Percentiles rank a stretch among this genome's conserved stretches.
Conservation (phyloP, 2,888 invertebrate genomes). For the Agrochola macilenta region DNA sequence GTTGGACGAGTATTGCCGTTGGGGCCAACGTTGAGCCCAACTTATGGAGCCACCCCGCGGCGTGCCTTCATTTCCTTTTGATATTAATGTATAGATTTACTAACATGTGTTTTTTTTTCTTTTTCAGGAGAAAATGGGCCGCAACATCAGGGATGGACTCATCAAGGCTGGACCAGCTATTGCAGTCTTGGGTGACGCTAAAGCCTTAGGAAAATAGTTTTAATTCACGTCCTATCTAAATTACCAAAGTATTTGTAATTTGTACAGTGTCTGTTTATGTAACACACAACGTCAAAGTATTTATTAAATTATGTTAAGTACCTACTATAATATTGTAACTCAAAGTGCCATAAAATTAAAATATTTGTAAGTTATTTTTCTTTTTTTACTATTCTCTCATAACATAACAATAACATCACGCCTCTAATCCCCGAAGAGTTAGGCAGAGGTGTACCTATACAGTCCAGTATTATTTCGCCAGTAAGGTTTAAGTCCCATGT, state of each 20-base stretch:
- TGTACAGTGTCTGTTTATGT: conserved; percentile 2
- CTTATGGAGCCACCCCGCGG: no score
- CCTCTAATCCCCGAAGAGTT: not conserved
- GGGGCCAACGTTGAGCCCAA: not conserved
- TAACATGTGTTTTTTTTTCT: not conserved
- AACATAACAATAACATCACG: not conserved
- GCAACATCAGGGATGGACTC: conserved; percentile 73
- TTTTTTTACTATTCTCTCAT: not conserved
- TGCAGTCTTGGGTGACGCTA: conserved; percentile 72
- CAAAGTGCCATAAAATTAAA: conserved; percentile 14
- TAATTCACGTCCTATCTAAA: not conserved
- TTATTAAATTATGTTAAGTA: not conserved
- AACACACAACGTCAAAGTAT: not conserved
- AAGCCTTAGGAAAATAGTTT: conserved; percentile 48
- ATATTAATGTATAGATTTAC: not conserved
- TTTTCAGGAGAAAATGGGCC: conserved; percentile 73
- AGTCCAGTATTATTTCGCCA: not conserved
- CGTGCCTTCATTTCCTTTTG: not conserved
- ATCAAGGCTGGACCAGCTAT: conserved; percentile 78
- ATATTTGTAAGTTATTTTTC: not conserved
- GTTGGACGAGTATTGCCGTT: no score
- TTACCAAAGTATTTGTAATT: conserved; percentile 7
- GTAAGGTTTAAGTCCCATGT: not conserved
- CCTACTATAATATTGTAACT: not conserved
- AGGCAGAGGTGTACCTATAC: not conserved